Base-by-base conservation (phyloP, 1,140 invertebrate species). In the Nasonia longicornis region DNA sequence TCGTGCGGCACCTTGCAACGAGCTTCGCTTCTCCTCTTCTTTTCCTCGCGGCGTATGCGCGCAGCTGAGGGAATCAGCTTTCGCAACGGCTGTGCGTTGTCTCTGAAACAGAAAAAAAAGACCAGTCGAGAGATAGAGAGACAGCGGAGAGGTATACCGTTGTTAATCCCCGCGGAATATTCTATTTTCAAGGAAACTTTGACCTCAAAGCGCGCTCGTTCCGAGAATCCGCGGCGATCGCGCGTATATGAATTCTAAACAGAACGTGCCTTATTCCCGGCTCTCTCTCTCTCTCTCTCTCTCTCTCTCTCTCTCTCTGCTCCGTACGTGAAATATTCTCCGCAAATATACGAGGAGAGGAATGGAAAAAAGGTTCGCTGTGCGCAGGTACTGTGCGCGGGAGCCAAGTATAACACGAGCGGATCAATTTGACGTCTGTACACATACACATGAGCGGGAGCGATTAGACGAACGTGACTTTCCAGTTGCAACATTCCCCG, bases 221-320 rank as follows among this genome's bases (percentile, higher is more conserved):
- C 79, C 79, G 72, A 69, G 79, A 80, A 80, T 20, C 58, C 48
- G 31, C 14, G n/a, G 78, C 66, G 58, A 80, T 80, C 63, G 22
- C 79, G 45, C 26, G 52, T 6, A 58, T 58, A 63, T 67, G 78
- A 80, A 80, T 80, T 80, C 58, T 74, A 80, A 74, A 74, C 71
- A 80, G 77, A 63, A 79, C 63, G 77, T 80, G 66, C 83, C 82
- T 84, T 84, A 85, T 85, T 87, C 87, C 82, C 81, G 84, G 64
- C 77, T 70, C 79, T n/a, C 38, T 16, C 52, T 58, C 16, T 58
- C 16, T 58, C 6, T 58, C 52, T 16, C 35, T 58, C 26, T 16
- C 64, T 1, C 16, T 3, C 58, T 20, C 58, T 12, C 4, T 31
- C 31, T 31, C 31, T 31, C 58, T 63, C 14, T 22, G 58, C 58